Evolutionary conservation across 2,888 invertebrate genomes (phyloP).

Genomic region (Selenia dentaria): DNA sequence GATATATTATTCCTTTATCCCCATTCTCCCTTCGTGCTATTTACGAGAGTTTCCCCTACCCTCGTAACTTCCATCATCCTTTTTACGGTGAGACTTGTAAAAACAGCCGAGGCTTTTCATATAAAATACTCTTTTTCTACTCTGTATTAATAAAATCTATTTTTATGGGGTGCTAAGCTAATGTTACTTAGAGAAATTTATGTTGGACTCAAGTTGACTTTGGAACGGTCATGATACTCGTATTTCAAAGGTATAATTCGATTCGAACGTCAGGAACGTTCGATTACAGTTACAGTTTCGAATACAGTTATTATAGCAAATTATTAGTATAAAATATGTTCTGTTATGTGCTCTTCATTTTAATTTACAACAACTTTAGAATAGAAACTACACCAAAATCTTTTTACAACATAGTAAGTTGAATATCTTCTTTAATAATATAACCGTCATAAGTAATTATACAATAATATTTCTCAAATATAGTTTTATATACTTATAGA

Average conservation of each 20-base stretch:
- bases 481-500: too few relatives aligned
- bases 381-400: too few relatives aligned
- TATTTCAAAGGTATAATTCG: slow-evolving; percentile 9
- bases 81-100: slow-evolving; percentile 77
- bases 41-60: slow-evolving; percentile 78
- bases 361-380: too few relatives aligned
- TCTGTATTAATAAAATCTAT: slow-evolving; percentile 50
- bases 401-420: too few relatives aligned
- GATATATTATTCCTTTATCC: slow-evolving; percentile 85
- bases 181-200: slow-evolving; percentile 20
- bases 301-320: too few relatives aligned
- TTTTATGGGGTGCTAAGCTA: slow-evolving; percentile 30
- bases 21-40: slow-evolving; percentile 77
- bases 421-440: too few relatives aligned
- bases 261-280: too few relatives aligned
- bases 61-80: slow-evolving; percentile 80
- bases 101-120: slow-evolving; percentile 63
- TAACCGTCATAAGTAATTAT: too few relatives aligned
- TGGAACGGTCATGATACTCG: slow-evolving; percentile 11
- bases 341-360: too few relatives aligned
- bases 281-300: too few relatives aligned
- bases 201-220: slow-evolving; percentile 11
- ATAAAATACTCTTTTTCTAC: slow-evolving; percentile 56
- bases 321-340: too few relatives aligned
- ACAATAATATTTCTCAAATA: too few relatives aligned